phyloP scores from a whole-genome alignment of 2,113 vertebrate genomes.

The Plotosus lineatus region DNA sequence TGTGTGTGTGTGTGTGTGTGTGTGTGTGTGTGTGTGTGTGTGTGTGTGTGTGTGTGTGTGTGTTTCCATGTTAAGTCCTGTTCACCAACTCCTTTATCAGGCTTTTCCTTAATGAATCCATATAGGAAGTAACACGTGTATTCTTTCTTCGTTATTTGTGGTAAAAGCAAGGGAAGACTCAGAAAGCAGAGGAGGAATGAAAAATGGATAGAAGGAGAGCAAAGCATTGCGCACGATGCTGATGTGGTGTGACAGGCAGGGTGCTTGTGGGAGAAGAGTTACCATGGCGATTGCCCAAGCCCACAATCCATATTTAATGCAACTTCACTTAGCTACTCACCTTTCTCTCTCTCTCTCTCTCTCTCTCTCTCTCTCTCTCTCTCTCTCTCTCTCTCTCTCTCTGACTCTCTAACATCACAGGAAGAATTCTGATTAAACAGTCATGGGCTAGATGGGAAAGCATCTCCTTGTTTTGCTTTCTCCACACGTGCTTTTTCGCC shows the following conservation, averaged over 20 bases:
- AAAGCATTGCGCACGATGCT: conserved; percentile 37
- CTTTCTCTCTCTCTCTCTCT: conserved; percentile 1
- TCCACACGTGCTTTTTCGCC: neutral
- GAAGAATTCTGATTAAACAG: conserved; percentile 35
- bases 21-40: neutral
- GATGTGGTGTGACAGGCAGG: conserved; percentile 46
- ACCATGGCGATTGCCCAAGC: conserved; percentile 49
- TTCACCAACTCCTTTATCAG: neutral
- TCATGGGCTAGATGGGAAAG: conserved; percentile 8
- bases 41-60: neutral
- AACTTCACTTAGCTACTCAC: conserved; percentile 48
- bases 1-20: neutral
- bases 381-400: neutral
- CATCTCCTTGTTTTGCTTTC: neutral
- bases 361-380: conserved; percentile 28
- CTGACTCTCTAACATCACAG: conserved; percentile 10
- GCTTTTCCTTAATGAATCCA: conserved; percentile 33
- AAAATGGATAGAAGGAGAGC: conserved; percentile 36
- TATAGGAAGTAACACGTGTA: conserved; percentile 47
- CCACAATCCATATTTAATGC: conserved; percentile 54
- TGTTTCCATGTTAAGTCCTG: neutral
- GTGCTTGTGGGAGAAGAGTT: conserved; percentile 40
- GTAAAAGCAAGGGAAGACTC: conserved; percentile 39
- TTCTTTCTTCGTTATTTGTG: conserved; percentile 24
- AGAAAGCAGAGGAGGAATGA: conserved; percentile 28